phyloP scores from a whole-genome alignment of 2,113 vertebrate genomes.

The Gymnocephalus cernua region DNA sequence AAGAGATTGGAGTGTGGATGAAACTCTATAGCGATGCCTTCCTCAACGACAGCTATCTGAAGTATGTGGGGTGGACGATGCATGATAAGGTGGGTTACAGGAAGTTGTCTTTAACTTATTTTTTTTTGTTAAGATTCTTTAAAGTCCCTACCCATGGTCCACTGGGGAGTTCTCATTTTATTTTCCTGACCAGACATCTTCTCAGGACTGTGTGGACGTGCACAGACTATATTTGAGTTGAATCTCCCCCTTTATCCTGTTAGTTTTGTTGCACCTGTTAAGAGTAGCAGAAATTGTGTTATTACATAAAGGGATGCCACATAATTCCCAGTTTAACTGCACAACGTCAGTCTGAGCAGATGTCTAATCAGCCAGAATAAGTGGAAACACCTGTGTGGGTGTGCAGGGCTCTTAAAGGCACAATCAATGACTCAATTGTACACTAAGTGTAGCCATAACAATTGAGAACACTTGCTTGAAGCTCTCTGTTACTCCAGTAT shows the following conservation, averaged over 20 bases:
- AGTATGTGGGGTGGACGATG: slow-evolving; percentile 99
- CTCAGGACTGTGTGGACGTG: background rate
- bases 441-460: background rate
- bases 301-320: background rate
- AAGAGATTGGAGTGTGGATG: slow-evolving; percentile 99
- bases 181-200: background rate
- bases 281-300: background rate
- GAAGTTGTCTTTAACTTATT: background rate
- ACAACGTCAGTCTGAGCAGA: background rate
- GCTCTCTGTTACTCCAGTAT: background rate
- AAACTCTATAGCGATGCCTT: slow-evolving; percentile 99
- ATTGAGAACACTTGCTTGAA: background rate
- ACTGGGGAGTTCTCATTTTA: background rate
- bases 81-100: slow-evolving; percentile 94
- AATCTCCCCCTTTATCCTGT: background rate
- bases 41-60: slow-evolving; percentile 99
- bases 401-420: background rate
- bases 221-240: background rate
- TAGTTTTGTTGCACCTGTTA: background rate
- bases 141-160: background rate
- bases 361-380: slow-evolving; percentile 7
- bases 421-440: background rate
- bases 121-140: background rate
- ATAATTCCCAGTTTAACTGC: background rate
- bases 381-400: background rate